These are phyloP conservation scores for Cyanoramphus novaezelandiae DNA, from an alignment of 2,113 vertebrate genomes.

Conservation along the genomic window DNA sequence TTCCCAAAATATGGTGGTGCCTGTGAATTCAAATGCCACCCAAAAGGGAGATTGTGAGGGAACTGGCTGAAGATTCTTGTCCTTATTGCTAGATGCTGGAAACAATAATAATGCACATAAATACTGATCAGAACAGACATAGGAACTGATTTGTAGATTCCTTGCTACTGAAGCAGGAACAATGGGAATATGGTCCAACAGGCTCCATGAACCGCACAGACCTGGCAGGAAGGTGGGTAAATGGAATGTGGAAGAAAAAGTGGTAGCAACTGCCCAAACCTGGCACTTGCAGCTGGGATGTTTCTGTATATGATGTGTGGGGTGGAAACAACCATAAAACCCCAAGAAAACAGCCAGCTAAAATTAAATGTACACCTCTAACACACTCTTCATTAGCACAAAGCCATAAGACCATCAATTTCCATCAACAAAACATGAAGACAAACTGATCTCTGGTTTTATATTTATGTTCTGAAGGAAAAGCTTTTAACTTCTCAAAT, in stretches of 20 bases:
- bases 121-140: neutral
- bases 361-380: neutral
- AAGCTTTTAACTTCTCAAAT: conserved; percentile 12
- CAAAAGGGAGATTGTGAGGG: neutral
- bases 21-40: neutral
- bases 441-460: neutral
- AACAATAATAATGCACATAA: neutral
- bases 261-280: neutral
- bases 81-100: neutral
- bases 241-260: neutral
- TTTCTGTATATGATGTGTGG: neutral
- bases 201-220: neutral
- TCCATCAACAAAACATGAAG: neutral
- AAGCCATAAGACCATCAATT: neutral
- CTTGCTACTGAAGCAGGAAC: neutral
- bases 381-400: neutral
- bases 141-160: neutral
- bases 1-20: neutral
- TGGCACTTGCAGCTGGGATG: neutral
- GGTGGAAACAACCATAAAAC: neutral
- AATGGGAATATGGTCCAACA: neutral
- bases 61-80: neutral
- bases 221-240: neutral
- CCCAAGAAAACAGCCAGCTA: neutral
- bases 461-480: neutral